Conservation (phyloP, 2,113 vertebrate genomes). For the Ammospiza nelsoni region DNA sequence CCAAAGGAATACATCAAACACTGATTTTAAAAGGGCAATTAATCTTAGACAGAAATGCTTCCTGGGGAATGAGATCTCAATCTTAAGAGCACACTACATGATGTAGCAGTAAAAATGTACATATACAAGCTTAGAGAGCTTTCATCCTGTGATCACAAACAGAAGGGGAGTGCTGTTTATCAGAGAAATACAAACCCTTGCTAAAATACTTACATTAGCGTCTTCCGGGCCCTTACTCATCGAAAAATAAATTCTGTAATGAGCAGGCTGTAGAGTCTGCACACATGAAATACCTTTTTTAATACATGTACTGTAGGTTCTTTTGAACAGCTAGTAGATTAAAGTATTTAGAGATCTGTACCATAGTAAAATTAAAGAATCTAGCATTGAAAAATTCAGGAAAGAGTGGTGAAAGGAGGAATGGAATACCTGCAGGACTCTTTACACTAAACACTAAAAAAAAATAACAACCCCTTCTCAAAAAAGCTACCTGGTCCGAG, state of each 20-base stretch:
- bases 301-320: neutral
- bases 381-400: neutral
- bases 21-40: constrained; percentile 85
- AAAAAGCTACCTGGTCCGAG: neutral
- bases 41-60: constrained; percentile 83
- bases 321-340: neutral
- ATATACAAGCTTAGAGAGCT: constrained; percentile 78
- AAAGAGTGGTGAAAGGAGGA: neutral
- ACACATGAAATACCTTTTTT: neutral
- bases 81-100: constrained; percentile 81
- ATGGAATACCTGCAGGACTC: neutral
- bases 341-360: neutral
- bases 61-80: constrained; percentile 81
- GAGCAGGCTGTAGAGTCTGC: constrained; percentile 7
- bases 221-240: constrained; percentile 60
- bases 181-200: constrained; percentile 77
- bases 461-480: neutral
- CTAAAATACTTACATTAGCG: constrained; percentile 76
- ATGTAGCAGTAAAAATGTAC: constrained; percentile 83
- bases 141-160: constrained; percentile 83
- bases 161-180: constrained; percentile 81
- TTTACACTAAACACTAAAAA: neutral
- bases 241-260: constrained; percentile 48
- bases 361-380: neutral
- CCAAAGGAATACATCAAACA: constrained; percentile 82